A percentile compares a stretch with the other conserved stretches of the same genome.
These are phyloP conservation scores for Eristalinus aeneus DNA, from an alignment of 2,888 invertebrate genomes.

Conservation along the genomic window DNA sequence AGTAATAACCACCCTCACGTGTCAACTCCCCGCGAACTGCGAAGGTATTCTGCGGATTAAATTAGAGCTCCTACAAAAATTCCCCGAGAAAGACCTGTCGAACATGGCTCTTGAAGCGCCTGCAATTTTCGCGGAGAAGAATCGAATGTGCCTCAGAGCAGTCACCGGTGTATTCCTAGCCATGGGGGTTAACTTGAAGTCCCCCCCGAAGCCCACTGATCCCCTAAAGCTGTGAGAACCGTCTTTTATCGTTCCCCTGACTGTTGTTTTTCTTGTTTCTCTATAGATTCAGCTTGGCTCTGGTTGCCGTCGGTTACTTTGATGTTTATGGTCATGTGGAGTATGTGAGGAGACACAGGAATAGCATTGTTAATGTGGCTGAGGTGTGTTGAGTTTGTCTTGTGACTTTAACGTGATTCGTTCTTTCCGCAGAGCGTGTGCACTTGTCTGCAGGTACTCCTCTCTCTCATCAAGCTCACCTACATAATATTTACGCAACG, in stretches of 20 bases:
- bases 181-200: conserved; percentile 37
- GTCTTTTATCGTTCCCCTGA: background rate
- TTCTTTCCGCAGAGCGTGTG: conserved; percentile 26
- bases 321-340: conserved; percentile 10
- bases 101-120: conserved; percentile 45
- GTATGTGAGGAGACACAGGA: background rate
- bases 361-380: conserved; percentile 4
- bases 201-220: background rate
- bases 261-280: background rate
- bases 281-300: background rate
- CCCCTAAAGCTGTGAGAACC: conserved; percentile 34
- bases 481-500: conserved; percentile 25
- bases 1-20: background rate
- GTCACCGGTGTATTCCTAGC: conserved; percentile 4
- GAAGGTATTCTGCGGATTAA: background rate
- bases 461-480: conserved; percentile 34
- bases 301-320: background rate
- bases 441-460: conserved; percentile 19
- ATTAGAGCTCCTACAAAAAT: background rate
- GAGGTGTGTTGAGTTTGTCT: conserved; percentile 1
- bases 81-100: background rate
- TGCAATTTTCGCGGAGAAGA: conserved; percentile 8
- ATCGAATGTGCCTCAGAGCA: conserved; percentile 13
- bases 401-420: background rate
- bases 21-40: background rate